A percentile compares a stretch with the other conserved stretches of the same genome.
Evolutionary conservation across 2,888 invertebrate genomes (phyloP).

Genomic region (Timandra comae): DNA sequence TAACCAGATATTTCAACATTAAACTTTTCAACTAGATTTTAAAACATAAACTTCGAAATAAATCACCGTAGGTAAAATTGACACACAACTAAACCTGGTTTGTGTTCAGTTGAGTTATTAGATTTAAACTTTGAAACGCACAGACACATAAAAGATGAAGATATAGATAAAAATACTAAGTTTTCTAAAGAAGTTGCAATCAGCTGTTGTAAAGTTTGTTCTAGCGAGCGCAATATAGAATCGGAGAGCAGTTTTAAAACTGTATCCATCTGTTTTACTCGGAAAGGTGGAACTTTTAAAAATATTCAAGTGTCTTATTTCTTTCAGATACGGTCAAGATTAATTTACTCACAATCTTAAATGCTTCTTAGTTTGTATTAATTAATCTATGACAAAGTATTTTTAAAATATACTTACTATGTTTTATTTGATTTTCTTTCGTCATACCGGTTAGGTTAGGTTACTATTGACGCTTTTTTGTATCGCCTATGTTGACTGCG

Average conservation of each 20-base stretch:
- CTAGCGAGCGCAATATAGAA: slow-evolving; percentile 53
- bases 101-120: neutral
- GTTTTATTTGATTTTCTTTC: too few relatives aligned
- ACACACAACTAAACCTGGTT: slow-evolving; percentile 3
- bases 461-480: too few relatives aligned
- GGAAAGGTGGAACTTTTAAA: slow-evolving; percentile 30
- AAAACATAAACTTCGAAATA: neutral
- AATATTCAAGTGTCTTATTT: slow-evolving; percentile 31
- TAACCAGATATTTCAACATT: too few relatives aligned
- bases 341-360: too few relatives aligned
- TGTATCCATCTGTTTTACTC: slow-evolving; percentile 46
- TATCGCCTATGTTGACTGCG: too few relatives aligned
- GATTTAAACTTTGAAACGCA: slow-evolving; percentile 2
- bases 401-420: too few relatives aligned
- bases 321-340: neutral
- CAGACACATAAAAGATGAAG: slow-evolving; percentile 27
- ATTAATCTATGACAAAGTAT: too few relatives aligned
- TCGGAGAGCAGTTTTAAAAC: slow-evolving; percentile 56
- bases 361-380: too few relatives aligned
- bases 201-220: slow-evolving; percentile 63
- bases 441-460: too few relatives aligned
- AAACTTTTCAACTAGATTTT: neutral
- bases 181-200: slow-evolving; percentile 54
- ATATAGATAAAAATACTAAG: slow-evolving; percentile 42
- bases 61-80: slow-evolving; percentile 3